A percentile compares a stretch with the other conserved stretches of the same genome.
phyloP scores from a whole-genome alignment of 2,797 vertebrate species.

The Spinus olivaceus region DNA sequence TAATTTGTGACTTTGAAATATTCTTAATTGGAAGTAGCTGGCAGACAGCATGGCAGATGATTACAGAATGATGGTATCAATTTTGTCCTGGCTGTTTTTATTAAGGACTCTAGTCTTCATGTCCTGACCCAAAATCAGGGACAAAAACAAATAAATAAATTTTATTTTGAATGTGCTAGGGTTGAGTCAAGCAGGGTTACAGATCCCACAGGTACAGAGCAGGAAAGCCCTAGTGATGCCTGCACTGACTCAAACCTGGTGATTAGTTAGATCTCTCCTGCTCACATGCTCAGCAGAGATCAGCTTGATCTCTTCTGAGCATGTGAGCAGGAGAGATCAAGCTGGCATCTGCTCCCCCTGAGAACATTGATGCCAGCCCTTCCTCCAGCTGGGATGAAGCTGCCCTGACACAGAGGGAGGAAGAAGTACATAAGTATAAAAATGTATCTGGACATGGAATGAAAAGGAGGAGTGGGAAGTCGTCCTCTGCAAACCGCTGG shows the following conservation, averaged over 20 bases:
- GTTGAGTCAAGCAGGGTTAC: neutral
- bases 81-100: neutral
- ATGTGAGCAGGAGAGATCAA: neutral
- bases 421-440: neutral
- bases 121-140: neutral
- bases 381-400: neutral
- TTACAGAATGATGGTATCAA: neutral
- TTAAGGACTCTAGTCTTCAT: neutral
- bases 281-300: too few species aligned
- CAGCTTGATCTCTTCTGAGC: neutral
- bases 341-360: neutral
- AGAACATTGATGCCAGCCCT: neutral
- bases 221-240: neutral
- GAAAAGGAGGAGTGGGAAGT: neutral
- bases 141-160: neutral
- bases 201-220: neutral
- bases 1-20: neutral
- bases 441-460: neutral
- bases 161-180: neutral
- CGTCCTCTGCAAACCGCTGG: neutral
- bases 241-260: neutral
- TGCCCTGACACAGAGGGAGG: neutral
- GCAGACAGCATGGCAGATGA: neutral
- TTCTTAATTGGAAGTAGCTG: neutral
- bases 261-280: neutral